phyloP scores from a whole-genome alignment of 2,888 invertebrate genomes.

The Drosophila acutilabella region DNA sequence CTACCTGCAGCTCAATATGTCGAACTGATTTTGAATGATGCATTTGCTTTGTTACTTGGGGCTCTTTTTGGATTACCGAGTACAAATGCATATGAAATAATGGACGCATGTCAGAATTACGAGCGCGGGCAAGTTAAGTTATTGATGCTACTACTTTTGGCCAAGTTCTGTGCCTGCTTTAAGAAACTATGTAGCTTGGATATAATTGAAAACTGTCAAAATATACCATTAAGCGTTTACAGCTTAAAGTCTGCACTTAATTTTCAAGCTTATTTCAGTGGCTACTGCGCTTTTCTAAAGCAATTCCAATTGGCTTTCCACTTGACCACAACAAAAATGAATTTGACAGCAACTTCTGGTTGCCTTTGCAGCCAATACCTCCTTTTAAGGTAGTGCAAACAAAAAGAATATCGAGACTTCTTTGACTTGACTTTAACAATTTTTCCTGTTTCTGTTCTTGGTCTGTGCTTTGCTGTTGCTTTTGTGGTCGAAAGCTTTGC shows the following conservation, averaged over 20 bases:
- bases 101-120: conserved; percentile 47
- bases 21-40: conserved; percentile 71
- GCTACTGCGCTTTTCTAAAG: conserved; percentile 23
- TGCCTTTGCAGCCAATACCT: conserved; percentile 1
- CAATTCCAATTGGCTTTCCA: conserved; percentile 26
- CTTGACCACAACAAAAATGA: conserved; percentile 18
- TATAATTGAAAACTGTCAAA: conserved; percentile 49
- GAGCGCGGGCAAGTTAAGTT: conserved; percentile 42
- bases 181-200: conserved; percentile 5
- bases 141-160: conserved; percentile 43
- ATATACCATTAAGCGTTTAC: conserved; percentile 24
- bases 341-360: conserved; percentile 15
- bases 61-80: conserved; percentile 45
- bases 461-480: background rate
- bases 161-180: background rate
- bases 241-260: conserved; percentile 3
- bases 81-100: conserved; percentile 60
- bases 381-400: background rate
- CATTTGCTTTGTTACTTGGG: conserved; percentile 55
- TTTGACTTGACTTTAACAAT: background rate
- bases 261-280: background rate
- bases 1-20: conserved; percentile 71
- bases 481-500: conserved; percentile 21
- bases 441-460: background rate
- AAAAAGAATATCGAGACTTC: conserved; percentile 1